Conservation (phyloP, 2,113 vertebrate species). For the Strix uralensis region DNA sequence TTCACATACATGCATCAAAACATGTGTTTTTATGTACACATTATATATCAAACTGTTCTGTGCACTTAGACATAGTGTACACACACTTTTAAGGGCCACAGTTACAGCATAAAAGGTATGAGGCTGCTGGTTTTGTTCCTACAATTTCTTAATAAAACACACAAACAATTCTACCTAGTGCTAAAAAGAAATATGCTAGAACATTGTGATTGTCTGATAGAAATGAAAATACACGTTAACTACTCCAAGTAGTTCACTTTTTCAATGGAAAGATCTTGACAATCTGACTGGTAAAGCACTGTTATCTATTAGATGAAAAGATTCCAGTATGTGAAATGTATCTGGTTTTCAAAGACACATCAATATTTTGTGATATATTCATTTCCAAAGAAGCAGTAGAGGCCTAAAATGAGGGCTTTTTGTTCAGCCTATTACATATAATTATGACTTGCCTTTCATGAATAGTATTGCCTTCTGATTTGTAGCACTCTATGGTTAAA, state of each 20-base stretch:
- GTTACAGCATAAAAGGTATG: accelerated
- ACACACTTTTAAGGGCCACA: background rate
- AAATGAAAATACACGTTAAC: background rate
- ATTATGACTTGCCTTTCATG: background rate
- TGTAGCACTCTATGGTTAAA: background rate
- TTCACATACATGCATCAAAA: background rate
- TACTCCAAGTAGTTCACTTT: background rate
- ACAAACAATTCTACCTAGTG: background rate
- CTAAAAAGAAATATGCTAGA: background rate
- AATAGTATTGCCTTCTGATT: background rate
- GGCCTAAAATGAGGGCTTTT: background rate
- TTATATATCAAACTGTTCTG: background rate
- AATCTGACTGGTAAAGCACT: background rate
- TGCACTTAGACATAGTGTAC: background rate
- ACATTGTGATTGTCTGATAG: background rate
- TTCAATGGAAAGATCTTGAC: background rate
- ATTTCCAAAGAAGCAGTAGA: background rate
- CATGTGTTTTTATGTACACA: background rate
- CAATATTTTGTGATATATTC: background rate
- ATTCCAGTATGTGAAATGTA: background rate
- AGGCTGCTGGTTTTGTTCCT: background rate
- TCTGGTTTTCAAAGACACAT: background rate
- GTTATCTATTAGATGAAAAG: background rate
- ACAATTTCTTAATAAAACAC: background rate
- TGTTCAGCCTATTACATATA: background rate